Evolutionary conservation across 2,113 vertebrate species (phyloP), one percentile per base, ranked within the genome.

Genomic region (Calidris pugnax): DNA sequence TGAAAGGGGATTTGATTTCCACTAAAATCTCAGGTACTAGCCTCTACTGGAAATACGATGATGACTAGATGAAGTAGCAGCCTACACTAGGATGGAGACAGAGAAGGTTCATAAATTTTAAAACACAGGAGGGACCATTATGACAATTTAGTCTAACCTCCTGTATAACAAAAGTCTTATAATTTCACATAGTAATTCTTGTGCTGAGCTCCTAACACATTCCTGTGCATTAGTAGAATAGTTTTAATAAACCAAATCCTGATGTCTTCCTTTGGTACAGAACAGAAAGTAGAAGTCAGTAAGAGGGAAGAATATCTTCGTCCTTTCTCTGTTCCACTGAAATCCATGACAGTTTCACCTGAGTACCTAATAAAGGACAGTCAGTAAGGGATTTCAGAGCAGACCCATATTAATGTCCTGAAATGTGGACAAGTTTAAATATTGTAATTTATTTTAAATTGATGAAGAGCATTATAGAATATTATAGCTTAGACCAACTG

Each of bases 61-160:
- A 83, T 77, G 78, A 57, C 57, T 88, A 80, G 85, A 80, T 62
- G 72, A 96, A 86, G 62, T 55, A 94, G 78, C 37, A 81, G 75
- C 71, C 72, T 88, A 1, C 3, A 10, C 30, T 80, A 59, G 47
- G 64, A 86, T 86, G 68, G 47, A 88, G 67, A 51, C 72, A 63
- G 33, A 0, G 1, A 84, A 92, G 85, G 95, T 93, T 91, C 82
- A 72, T 33, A 41, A 33, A 39, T 92, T 95, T 94, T 90, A 94
- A 96, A 85, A 91, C 75, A 68, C 63, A 88, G 47, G 90, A 95
- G 82, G 79, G 90, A 82, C 77, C 62, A 96, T 97, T 96, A 94
- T 82, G 74, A 75, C 94, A 93, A 95, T 92, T 90, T 77, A 90
- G 72, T 80, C 79, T 94, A 85, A 90, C 85, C 95, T 85, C 6